Evolutionary conservation across 2,797 vertebrate genomes (phyloP).

Genomic region (Malurus leucopterus): DNA sequence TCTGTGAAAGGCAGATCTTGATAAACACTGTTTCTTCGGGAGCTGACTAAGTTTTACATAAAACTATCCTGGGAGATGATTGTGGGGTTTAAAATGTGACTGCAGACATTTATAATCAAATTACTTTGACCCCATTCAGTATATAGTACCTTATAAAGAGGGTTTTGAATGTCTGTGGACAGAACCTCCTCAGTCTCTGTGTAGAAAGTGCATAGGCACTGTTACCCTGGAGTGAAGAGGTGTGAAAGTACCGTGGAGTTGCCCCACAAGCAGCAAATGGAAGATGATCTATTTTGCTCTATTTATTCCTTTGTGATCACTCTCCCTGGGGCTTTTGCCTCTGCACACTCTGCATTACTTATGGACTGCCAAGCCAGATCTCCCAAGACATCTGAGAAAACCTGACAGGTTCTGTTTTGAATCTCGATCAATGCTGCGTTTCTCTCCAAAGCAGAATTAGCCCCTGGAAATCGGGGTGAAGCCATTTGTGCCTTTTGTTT

Average conservation of each 20-base stretch:
- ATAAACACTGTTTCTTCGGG: neutral
- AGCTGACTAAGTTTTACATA: neutral
- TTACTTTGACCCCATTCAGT: neutral
- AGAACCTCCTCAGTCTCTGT: neutral
- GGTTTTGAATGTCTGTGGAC: neutral
- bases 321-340: constrained; percentile 8
- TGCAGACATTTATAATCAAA: neutral
- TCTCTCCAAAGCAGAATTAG: neutral
- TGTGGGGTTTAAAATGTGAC: neutral
- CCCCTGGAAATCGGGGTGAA: neutral
- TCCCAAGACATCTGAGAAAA: neutral
- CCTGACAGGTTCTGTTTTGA: neutral
- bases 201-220: neutral
- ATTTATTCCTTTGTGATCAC: constrained; percentile 44
- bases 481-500: neutral
- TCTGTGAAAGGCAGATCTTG: neutral
- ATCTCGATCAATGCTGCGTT: neutral
- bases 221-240: neutral
- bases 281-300: constrained; percentile 39
- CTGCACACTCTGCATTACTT: constrained; percentile 9
- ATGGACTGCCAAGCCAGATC: constrained; percentile 20
- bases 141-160: neutral
- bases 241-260: neutral
- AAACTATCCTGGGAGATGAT: neutral
- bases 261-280: neutral